Conservation (phyloP, 1,140 invertebrate genomes). For the Hyposmocoma kahamanoa region DNA sequence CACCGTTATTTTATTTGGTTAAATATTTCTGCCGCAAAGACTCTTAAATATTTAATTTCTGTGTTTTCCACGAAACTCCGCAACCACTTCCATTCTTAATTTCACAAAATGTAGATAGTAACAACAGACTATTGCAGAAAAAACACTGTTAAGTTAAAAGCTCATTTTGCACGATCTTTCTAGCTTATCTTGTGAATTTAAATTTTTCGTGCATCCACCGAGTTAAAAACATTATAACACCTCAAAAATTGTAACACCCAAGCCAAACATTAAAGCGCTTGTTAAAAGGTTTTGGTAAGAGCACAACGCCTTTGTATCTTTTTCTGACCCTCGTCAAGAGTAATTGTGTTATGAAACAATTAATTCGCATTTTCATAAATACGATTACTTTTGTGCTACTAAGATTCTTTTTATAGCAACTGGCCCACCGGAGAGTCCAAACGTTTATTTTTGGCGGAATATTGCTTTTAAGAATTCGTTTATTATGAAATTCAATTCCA, state of each 20-base stretch:
- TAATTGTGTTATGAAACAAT: slow-evolving; percentile 54
- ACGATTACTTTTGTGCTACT: not conserved
- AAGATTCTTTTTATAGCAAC: not conserved
- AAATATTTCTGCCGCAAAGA: no score
- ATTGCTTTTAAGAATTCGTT: no score
- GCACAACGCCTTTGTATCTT: slow-evolving; percentile 37
- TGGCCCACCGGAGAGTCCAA: not conserved
- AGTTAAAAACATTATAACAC: slow-evolving; percentile 21
- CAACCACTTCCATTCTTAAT: no score
- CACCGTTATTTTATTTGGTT: no score
- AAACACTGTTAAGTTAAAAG: no score
- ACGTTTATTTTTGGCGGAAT: no score
- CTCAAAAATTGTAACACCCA: slow-evolving; percentile 41
- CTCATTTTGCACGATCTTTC: slow-evolving; percentile 9
- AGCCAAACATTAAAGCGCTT: slow-evolving; percentile 35
- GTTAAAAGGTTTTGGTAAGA: slow-evolving; percentile 47
- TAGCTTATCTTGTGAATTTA: slow-evolving; percentile 13
- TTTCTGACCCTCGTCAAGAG: slow-evolving; percentile 51
- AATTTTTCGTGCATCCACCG: slow-evolving; percentile 16
- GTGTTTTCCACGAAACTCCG: no score
- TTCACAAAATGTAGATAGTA: no score
- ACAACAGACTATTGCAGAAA: no score
- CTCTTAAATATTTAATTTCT: no score
- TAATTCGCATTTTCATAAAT: slow-evolving; percentile 35
- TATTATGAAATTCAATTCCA: no score